These are phyloP conservation scores for Saccostrea glomerata DNA, from an alignment of 1,140 invertebrate species.

Conservation along the genomic window DNA sequence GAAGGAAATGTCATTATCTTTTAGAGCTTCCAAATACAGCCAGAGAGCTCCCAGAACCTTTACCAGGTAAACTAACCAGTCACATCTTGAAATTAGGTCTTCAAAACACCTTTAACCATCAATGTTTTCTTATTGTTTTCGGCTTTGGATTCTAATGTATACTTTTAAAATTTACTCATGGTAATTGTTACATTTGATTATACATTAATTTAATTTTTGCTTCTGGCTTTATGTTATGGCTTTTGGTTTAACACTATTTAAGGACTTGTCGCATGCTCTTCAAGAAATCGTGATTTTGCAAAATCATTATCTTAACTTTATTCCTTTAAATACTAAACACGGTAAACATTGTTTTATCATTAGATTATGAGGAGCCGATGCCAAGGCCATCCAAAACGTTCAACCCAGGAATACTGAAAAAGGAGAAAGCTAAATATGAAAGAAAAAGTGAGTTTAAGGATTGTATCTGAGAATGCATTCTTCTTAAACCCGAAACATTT, in stretches of 20 bases:
- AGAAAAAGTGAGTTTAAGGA: not conserved
- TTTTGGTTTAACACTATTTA: not conserved
- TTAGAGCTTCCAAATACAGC: not conserved
- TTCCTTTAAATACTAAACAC: too few species aligned
- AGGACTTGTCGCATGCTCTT: too few species aligned
- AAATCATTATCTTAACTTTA: too few species aligned
- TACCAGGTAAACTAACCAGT: slow-evolving; percentile 16
- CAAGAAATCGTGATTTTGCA: too few species aligned
- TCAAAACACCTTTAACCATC: not conserved
- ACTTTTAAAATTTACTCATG: not conserved
- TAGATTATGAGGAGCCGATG: slow-evolving; percentile 43
- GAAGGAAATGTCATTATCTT: not conserved
- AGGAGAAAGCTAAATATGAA: slow-evolving; percentile 26
- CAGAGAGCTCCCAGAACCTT: slow-evolving; percentile 27
- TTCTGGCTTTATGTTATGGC: not conserved
- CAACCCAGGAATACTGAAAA: slow-evolving; percentile 40
- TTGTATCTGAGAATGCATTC: too few species aligned
- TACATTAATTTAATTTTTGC: not conserved
- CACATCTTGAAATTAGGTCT: not conserved
- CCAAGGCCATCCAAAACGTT: slow-evolving; percentile 19
- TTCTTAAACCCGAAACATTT: too few species aligned
- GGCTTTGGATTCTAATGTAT: not conserved
- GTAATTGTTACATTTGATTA: not conserved
- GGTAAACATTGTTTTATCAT: not conserved
- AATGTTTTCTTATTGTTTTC: not conserved